Evolutionary conservation across 2,888 invertebrate genomes (phyloP), one percentile per base, ranked within the genome.

Genomic region (Phortica okadai): DNA sequence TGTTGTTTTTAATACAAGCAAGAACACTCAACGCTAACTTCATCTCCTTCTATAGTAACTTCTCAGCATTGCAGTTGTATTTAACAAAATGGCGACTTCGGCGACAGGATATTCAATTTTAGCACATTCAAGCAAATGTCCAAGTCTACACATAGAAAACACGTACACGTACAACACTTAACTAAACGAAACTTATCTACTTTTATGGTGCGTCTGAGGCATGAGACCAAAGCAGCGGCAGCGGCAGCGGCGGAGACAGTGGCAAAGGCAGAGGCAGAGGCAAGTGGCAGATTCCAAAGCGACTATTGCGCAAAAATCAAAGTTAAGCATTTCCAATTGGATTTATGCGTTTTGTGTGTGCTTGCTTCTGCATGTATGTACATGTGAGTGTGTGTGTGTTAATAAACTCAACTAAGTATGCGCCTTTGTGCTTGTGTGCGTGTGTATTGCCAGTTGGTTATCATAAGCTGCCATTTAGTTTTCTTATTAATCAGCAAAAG

Each of bases 241-340:
- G 25, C 25, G 64, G 58, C 74, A 67, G 74, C 62, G 59, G 62
- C 50, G 6, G 8, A 25, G 62, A 6, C n/a, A 25, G 21, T 21
- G 21, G 21, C 21, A 21, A 21, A 21, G 21, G 21, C 21, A 21
- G 21, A 21, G 45, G 45, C 50, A 50, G 8, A 25, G 62, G 21
- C n/a, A 25, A 8, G 16, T 62, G 10, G 25, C 62, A 56, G 14
- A 56, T 56, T 56, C 62, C 10, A 21, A 62, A 25, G 10, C 16
- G 62, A 16, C 59, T 3, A 59, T 59, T 59, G 62, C 70, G 77
- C 84, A 83, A 88, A 86, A 86, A 86, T 86, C 85, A 88, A 88
- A 86, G 88, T 88, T 87, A 86, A 86, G 85, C 85, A 84, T 83
- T 87, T 88, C 83, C 88, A 88, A 86, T 86, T 87, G 84, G 88